Conservation (phyloP, 2,113 vertebrate species). For the Carassius carassius region DNA sequence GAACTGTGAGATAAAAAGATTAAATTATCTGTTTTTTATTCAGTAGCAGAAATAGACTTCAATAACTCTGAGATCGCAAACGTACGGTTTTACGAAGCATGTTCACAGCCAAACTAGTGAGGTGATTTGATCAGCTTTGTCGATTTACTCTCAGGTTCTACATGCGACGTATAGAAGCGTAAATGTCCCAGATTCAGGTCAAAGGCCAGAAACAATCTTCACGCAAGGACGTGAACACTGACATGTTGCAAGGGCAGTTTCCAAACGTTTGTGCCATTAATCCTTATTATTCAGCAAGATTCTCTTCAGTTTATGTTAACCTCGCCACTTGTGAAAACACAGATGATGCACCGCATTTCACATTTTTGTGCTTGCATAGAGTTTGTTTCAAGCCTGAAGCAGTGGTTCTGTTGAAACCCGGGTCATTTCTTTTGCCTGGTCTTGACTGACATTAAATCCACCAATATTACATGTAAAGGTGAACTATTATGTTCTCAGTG, state of each 20-base stretch:
- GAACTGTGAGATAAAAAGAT: not conserved
- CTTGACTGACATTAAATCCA: slow-evolving; percentile 63
- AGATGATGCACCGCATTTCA: not conserved
- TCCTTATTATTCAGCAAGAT: not conserved
- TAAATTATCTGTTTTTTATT: not conserved
- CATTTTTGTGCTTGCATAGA: not conserved
- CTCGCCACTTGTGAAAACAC: not conserved
- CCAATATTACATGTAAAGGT: slow-evolving; percentile 68
- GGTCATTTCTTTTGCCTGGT: slow-evolving; percentile 62
- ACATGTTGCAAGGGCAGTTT: not conserved
- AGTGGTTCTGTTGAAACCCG: not conserved
- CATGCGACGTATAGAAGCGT: slow-evolving; percentile 23
- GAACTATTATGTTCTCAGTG: slow-evolving; percentile 68
- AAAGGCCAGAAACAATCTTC: not conserved
- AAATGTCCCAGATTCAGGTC: slow-evolving; percentile 8
- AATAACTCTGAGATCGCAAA: slow-evolving; percentile 4
- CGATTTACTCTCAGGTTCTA: slow-evolving; percentile 55
- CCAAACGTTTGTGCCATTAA: not conserved
- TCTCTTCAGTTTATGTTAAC: not conserved
- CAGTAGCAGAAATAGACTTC: not conserved
- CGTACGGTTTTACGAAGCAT: slow-evolving; percentile 11
- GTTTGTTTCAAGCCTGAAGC: not conserved
- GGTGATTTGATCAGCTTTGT: slow-evolving; percentile 34
- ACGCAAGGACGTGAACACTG: not conserved
- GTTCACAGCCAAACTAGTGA: slow-evolving; percentile 9